Conservation (phyloP, 2,888 invertebrate genomes). For the Dione vanillae region DNA sequence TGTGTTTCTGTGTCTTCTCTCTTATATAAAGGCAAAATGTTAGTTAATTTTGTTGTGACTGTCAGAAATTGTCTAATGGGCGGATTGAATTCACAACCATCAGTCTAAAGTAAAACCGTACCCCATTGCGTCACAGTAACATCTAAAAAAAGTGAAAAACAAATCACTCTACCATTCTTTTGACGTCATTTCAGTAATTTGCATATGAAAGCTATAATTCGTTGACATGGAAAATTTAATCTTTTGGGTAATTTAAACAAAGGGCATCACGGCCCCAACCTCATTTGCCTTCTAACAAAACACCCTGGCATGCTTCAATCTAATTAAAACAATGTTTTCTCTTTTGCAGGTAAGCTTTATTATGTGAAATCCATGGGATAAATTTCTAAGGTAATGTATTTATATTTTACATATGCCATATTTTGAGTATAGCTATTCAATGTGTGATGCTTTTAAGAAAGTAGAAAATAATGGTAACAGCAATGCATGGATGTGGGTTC, state of each 20-base stretch:
- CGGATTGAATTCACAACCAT: not conserved
- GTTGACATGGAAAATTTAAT: constrained; percentile 77
- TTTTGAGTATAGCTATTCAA: too few species aligned
- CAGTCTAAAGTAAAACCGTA: not conserved
- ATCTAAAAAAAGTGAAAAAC: not conserved
- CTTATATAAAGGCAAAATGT: too few species aligned
- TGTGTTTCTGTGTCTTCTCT: too few species aligned
- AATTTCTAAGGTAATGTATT: not conserved
- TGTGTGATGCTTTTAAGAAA: too few species aligned
- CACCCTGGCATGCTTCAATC: constrained; percentile 51
- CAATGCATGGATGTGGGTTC: too few species aligned
- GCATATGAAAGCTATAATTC: constrained; percentile 78
- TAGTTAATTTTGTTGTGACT: not conserved
- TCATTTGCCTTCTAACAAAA: constrained; percentile 58
- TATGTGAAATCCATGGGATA: constrained; percentile 11
- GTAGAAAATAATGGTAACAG: too few species aligned
- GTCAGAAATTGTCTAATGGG: not conserved
- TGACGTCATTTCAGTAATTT: constrained; percentile 54
- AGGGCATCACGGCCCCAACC: constrained; percentile 65
- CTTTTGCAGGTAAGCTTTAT: constrained; percentile 60
- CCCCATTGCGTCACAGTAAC: not conserved
- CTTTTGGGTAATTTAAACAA: constrained; percentile 75
- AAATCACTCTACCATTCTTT: not conserved
- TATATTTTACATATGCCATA: too few species aligned
- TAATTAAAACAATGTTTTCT: constrained; percentile 57